A percentile compares a stretch with the other conserved stretches of the same genome.
phyloP scores from a whole-genome alignment of 2,888 invertebrate species.

The Eupeodes latifasciatus region DNA sequence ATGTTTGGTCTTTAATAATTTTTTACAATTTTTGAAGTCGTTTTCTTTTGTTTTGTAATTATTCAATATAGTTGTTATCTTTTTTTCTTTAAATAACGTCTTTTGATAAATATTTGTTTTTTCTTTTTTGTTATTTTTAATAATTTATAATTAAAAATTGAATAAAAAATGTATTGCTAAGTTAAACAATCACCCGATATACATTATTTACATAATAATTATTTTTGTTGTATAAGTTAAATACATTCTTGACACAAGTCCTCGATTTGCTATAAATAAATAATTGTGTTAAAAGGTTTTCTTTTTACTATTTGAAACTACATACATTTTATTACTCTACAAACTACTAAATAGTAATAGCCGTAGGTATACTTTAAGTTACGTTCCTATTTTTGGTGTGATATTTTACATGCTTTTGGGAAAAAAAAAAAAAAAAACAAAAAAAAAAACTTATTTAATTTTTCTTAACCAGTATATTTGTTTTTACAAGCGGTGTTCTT shows the following conservation, averaged over 20 bases:
- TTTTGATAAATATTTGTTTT: slow-evolving; percentile 55
- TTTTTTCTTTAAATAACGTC: slow-evolving; percentile 35
- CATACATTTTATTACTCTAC: slow-evolving; percentile 27
- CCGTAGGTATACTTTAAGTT: slow-evolving; percentile 38
- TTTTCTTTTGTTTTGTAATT: slow-evolving; percentile 19
- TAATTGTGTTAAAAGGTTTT: slow-evolving; percentile 6
- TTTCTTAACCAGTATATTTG: slow-evolving; percentile 2
- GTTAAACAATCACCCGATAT: slow-evolving; percentile 51
- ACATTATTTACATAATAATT: slow-evolving; percentile 40
- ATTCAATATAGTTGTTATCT: slow-evolving; percentile 45
- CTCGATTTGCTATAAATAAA: slow-evolving; percentile 40
- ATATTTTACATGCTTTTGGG: slow-evolving; percentile 43
- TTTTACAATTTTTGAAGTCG: slow-evolving; percentile 66
- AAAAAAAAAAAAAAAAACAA: neutral
- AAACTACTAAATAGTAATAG: slow-evolving; percentile 38
- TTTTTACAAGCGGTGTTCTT: slow-evolving; percentile 46
- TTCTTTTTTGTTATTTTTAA: slow-evolving; percentile 4
- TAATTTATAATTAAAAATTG: slow-evolving; percentile 52
- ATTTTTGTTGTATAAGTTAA: slow-evolving; percentile 12
- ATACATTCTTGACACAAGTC: slow-evolving; percentile 58
- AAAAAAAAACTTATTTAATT: slow-evolving; percentile 13
- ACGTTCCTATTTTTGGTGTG: slow-evolving; percentile 7
- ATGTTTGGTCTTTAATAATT: slow-evolving; percentile 67
- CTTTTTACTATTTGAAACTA: slow-evolving; percentile 30
- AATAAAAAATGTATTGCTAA: slow-evolving; percentile 64